A percentile compares a stretch with the other conserved stretches of the same genome.
Evolutionary conservation across 2,797 vertebrate species (phyloP).

Genomic region (Bovichtus variegatus): DNA sequence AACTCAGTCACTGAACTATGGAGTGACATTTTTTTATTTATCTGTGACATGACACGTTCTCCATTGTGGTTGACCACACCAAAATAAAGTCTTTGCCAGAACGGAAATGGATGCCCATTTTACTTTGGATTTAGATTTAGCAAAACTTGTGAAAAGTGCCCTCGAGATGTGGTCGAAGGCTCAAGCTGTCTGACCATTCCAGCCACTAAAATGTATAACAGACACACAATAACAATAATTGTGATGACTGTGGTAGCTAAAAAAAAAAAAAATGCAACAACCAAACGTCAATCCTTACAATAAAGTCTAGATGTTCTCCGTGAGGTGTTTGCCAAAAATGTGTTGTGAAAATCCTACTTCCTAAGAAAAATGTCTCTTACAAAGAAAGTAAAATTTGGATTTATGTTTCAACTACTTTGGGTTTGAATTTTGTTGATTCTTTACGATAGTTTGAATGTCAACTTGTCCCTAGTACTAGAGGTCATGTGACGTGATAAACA

Average conservation of each 20-base stretch:
- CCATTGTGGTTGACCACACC: slow-evolving; percentile 43
- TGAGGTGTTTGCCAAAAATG: slow-evolving; percentile 11
- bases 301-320: slow-evolving; percentile 7
- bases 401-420: neutral
- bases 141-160: slow-evolving; percentile 36
- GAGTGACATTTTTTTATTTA: neutral
- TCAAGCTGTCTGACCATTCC: slow-evolving; percentile 50
- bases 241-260: slow-evolving; percentile 51
- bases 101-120: slow-evolving; percentile 50
- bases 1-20: neutral
- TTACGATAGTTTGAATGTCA: neutral
- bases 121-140: slow-evolving; percentile 53
- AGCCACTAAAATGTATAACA: slow-evolving; percentile 48
- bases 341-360: neutral
- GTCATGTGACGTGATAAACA: slow-evolving; percentile 20
- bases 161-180: slow-evolving; percentile 25
- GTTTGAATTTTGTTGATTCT: neutral
- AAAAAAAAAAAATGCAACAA: slow-evolving; percentile 25
- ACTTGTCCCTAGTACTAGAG: neutral
- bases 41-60: neutral
- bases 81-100: slow-evolving; percentile 39
- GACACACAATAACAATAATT: slow-evolving; percentile 59
- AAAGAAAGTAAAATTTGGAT: neutral
- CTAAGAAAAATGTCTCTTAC: neutral
- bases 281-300: slow-evolving; percentile 3